Evolutionary conservation across 2,797 vertebrate species (phyloP), one percentile per base, ranked within the genome.

Genomic region (Pseudochirops corinnae): DNA sequence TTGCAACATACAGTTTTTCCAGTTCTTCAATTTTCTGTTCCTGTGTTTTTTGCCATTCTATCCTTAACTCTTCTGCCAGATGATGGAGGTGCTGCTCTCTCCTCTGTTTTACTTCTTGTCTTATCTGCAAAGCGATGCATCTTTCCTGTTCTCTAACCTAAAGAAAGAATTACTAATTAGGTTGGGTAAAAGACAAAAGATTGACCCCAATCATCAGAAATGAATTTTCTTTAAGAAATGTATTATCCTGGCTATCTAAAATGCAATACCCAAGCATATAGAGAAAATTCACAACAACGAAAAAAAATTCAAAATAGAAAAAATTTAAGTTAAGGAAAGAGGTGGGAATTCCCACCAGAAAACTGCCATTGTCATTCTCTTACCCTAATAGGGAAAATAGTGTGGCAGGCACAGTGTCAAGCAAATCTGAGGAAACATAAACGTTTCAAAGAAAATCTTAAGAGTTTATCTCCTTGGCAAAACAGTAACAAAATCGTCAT

Each of bases 111-210:
- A 99, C 99, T 50, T 99, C 99, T 95, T 98, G 97, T 92, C 99
- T 99, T 96, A 99, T 99, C 96, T 99, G 99, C 93, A 98, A 98
- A 0, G 99, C 99, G 0, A 99, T 99, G 96, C 95, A 92, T 57
- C 99, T 99, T 98, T 99, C 99, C 97, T 99, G 99, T 98, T 99
- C 99, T 94, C 99, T 99, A 96, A 99, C 99, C 99, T 99, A 97
- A 39, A 97, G 29, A 95, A 94, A 96, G 0, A 94, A 82, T 82
- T 46, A 95, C 94, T 97, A 93, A 94, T 93, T 18, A 82, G 29
- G 56, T 74, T 92, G 90, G 24, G 93, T 90, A 67, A 95, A 95
- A 82, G 90, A 50, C 94, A 82, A 28, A 93, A 57, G 87, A 95
- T 93, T 33, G 52, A 96, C 74, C 58, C 87, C 50, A 92, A n/a